Evolutionary conservation across 2,888 invertebrate species (phyloP).

Genomic region (Scaptomyza parva): DNA sequence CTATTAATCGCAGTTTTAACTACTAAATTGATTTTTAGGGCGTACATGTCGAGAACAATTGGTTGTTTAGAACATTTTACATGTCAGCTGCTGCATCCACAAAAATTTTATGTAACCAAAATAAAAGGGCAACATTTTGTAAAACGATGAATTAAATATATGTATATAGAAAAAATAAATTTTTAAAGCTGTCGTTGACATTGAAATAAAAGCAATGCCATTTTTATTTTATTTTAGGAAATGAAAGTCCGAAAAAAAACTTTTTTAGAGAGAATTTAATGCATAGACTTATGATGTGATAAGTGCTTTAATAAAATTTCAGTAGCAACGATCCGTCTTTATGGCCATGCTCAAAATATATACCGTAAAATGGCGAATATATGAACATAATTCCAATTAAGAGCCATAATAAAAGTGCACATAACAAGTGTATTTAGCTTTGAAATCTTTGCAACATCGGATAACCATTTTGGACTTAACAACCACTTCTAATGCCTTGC

Average conservation of each 20-base stretch:
- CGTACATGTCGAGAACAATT: constrained; percentile 18
- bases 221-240: background rate
- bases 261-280: background rate
- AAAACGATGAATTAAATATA: constrained; percentile 20
- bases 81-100: constrained; percentile 36
- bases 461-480: constrained; percentile 42
- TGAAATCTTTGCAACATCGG: constrained; percentile 16
- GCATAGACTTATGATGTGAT: constrained; percentile 1
- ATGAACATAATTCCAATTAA: constrained; percentile 24
- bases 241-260: too few relatives aligned
- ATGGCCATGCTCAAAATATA: background rate
- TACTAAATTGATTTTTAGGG: background rate
- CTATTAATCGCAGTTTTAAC: constrained; percentile 4
- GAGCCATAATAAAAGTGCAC: constrained; percentile 18
- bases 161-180: background rate
- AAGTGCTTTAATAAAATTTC: background rate
- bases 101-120: constrained; percentile 19
- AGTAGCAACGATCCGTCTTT: background rate
- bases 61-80: constrained; percentile 34
- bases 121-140: constrained; percentile 18
- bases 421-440: constrained; percentile 11
- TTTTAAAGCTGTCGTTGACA: background rate
- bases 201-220: background rate
- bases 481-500: constrained; percentile 1
- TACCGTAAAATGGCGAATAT: constrained; percentile 2